Conservation (phyloP, 1,140 invertebrate genomes). For the Oryzaephilus surinamensis region DNA sequence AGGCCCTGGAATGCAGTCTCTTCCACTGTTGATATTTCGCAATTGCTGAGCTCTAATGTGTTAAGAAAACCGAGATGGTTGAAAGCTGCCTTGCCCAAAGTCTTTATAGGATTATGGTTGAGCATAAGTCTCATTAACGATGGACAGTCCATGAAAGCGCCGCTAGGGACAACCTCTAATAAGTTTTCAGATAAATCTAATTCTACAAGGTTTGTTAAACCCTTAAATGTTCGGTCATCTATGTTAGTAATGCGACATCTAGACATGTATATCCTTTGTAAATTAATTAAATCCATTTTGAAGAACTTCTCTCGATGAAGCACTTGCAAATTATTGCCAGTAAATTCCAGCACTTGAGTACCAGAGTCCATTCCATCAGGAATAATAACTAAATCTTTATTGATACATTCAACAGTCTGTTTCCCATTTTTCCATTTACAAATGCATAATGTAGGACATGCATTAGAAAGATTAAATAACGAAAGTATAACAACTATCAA, state of each 20-base stretch:
- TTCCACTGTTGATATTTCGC: constrained; percentile 64
- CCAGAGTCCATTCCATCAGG: constrained; percentile 76
- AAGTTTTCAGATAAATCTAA: constrained; percentile 77
- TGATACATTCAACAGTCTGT: constrained; percentile 75
- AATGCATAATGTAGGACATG: constrained; percentile 63
- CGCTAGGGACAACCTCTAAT: constrained; percentile 61
- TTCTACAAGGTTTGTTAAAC: constrained; percentile 78
- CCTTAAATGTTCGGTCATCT: constrained; percentile 66
- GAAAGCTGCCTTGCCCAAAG: constrained; percentile 64
- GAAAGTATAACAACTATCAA: neutral
- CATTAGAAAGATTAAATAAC: constrained; percentile 21
- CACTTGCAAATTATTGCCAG: constrained; percentile 66
- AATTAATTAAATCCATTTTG: constrained; percentile 66
- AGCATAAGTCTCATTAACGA: constrained; percentile 72
- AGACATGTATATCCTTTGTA: constrained; percentile 75
- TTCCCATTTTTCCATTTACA: constrained; percentile 91
- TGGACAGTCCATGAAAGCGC: constrained; percentile 63
- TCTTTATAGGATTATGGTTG: constrained; percentile 68
- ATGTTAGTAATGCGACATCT: constrained; percentile 66
- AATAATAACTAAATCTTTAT: constrained; percentile 59
- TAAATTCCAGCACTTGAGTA: constrained; percentile 79
- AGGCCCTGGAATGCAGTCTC: constrained; percentile 72
- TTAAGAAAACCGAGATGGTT: constrained; percentile 60
- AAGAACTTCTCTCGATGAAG: constrained; percentile 66
- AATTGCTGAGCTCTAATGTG: constrained; percentile 70